Evolutionary conservation across 2,888 invertebrate species (phyloP).

Genomic region (Phrixothrix hirtus): DNA sequence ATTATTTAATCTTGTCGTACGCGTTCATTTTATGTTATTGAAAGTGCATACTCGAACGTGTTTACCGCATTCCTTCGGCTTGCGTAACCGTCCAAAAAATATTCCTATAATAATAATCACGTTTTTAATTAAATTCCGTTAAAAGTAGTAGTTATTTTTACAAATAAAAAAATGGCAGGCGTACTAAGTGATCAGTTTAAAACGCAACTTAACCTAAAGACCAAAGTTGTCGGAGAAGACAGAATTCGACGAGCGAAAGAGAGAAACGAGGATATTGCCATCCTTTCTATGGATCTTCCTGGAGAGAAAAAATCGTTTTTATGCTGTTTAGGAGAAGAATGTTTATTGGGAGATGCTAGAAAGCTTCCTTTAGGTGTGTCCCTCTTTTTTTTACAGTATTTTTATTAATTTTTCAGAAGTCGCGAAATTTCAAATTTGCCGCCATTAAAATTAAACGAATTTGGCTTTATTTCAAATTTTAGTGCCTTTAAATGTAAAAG

Average conservation of each 20-base stretch:
- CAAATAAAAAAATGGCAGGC: constrained; percentile 73
- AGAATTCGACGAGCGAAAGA: constrained; percentile 78
- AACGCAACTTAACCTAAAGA: constrained; percentile 70
- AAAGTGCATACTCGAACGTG: too few relatives aligned
- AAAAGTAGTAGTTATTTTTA: too few relatives aligned
- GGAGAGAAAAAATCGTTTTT: constrained; percentile 71
- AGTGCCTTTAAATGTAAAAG: not conserved
- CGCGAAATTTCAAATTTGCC: too few relatives aligned
- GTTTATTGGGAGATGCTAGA: constrained; percentile 75
- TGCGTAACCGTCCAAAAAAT: too few relatives aligned
- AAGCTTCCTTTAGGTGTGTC: constrained; percentile 76
- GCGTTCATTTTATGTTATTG: too few relatives aligned
- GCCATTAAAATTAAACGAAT: too few relatives aligned
- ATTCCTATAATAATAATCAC: too few relatives aligned
- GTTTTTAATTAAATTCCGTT: too few relatives aligned
- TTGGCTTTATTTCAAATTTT: not conserved
- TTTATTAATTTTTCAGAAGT: too few relatives aligned
- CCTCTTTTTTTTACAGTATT: too few relatives aligned
- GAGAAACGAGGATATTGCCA: constrained; percentile 85
- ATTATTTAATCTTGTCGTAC: constrained; percentile 21
- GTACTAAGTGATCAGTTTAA: constrained; percentile 79
- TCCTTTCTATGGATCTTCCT: constrained; percentile 83
- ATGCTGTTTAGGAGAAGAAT: constrained; percentile 76
- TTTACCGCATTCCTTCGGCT: too few relatives aligned
- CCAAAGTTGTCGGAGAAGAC: constrained; percentile 82